Conservation (phyloP, 1,140 invertebrate genomes). For the Diploscapter pachys region DNA sequence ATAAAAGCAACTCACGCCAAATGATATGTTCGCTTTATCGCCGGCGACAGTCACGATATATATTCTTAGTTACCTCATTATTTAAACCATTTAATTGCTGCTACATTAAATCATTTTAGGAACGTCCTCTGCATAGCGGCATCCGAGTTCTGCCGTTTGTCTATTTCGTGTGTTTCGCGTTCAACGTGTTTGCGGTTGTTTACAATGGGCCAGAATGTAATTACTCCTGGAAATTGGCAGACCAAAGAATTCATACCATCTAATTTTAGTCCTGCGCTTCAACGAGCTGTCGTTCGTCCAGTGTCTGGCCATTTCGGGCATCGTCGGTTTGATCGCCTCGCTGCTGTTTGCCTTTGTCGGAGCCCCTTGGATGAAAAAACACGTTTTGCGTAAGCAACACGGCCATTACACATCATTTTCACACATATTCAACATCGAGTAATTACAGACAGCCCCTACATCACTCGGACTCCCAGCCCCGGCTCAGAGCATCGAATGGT, state of each 20-base stretch:
- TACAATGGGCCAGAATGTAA: slow-evolving; percentile 86
- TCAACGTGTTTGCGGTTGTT: slow-evolving; percentile 88
- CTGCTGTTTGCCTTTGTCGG: slow-evolving; percentile 73
- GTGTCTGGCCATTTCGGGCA: slow-evolving; percentile 71
- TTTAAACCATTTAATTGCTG: too few species aligned
- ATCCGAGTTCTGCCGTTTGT: slow-evolving; percentile 81
- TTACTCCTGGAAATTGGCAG: slow-evolving; percentile 12
- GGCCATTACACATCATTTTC: too few species aligned
- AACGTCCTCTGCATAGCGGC: slow-evolving; percentile 78
- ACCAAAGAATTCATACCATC: neutral
- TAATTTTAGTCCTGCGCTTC: slow-evolving; percentile 75
- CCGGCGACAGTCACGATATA: too few species aligned
- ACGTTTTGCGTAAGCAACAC: slow-evolving; percentile 63
- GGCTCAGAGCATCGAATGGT: too few species aligned
- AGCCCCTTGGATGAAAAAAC: slow-evolving; percentile 75
- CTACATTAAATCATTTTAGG: slow-evolving; percentile 51
- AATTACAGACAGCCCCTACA: too few species aligned
- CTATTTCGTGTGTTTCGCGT: slow-evolving; percentile 82
- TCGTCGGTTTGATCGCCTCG: slow-evolving; percentile 70
- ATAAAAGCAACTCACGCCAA: too few species aligned
- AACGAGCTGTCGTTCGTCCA: slow-evolving; percentile 81
- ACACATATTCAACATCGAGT: too few species aligned
- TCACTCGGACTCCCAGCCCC: too few species aligned
- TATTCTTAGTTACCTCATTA: too few species aligned
- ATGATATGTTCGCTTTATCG: too few species aligned